Conservation (phyloP, 2,797 vertebrate genomes). For the Pseudochromis fuscus region DNA sequence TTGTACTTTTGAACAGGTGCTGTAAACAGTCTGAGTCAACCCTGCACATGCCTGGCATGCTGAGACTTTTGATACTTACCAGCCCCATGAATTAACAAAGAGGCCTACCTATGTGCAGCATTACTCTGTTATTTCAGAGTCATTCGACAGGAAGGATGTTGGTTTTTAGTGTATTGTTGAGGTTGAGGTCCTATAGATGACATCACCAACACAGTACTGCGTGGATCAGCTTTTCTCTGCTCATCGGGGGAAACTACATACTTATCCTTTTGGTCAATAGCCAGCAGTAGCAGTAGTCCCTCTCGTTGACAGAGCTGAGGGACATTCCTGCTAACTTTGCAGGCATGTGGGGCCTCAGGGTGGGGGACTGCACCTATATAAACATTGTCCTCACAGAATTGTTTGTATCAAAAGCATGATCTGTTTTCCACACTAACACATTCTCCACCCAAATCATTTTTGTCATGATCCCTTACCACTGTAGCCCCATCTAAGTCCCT, state of each 20-base stretch:
- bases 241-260: constrained; percentile 3
- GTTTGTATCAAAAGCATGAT: constrained; percentile 25
- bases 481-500: constrained; percentile 3
- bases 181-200: constrained; percentile 63
- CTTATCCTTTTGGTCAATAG: constrained; percentile 28
- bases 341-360: constrained; percentile 56
- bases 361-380: constrained; percentile 6
- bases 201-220: constrained; percentile 50
- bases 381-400: constrained; percentile 53
- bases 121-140: neutral
- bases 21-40: constrained; percentile 32
- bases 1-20: constrained; percentile 67
- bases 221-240: constrained; percentile 65
- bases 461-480: neutral
- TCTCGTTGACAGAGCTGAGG: constrained; percentile 46
- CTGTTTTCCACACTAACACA: constrained; percentile 18
- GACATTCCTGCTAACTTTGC: constrained; percentile 63
- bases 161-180: constrained; percentile 33
- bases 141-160: neutral
- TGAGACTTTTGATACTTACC: constrained; percentile 3
- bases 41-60: constrained; percentile 13
- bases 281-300: constrained; percentile 38
- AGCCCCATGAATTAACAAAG: neutral
- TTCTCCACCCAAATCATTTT: neutral
- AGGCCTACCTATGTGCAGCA: neutral